Base-by-base conservation (phyloP, 2,888 invertebrate species). In the Hirtodrosophila cameraria region DNA sequence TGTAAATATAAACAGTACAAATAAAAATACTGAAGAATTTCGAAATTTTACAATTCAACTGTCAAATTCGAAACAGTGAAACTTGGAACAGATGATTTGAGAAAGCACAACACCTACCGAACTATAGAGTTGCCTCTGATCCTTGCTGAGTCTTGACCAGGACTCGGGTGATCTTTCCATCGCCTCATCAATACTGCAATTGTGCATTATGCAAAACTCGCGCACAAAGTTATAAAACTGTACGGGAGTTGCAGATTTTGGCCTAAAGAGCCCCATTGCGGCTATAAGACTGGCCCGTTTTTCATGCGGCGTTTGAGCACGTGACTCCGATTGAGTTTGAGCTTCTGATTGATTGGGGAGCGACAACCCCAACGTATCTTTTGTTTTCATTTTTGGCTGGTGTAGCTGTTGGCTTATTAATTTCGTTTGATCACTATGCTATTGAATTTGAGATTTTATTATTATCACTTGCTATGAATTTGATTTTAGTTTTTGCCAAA, bases 111-210 rank as follows among this genome's bases (percentile, higher is more conserved):
- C 1, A 25, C 64, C 55, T 27, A 82, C 82, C 67, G 84, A 83
- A 15, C 73, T 45, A 46, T 82, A 84, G 3, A 68, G 54, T 2
- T 46, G n/a, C 5, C 49, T 33, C 12, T 82, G 81, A 1, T 33
- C 28, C 15, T 18, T 25, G 30, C 43, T 55, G 0, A 83, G 58
- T 1, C 43, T 23, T 1, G 53, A 50, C 81, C 81, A 82, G 4
- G 39, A n/a, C 0, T 33, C 3, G 1, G 52, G 60, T 1, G 84
- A 69, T 3, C 58, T 16, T 1, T 67, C 70, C 49, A 82, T 54
- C 1, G 81, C 81, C 59, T 79, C 79, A 8, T 82, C 82, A n/a
- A 82, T 75, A 66, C 84, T 64, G 49, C 82, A 82, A 6, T 81
- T 79, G 60, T 84, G 70, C 39, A 82, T 70, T 0, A 83, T 82